Evolutionary conservation across 2,797 vertebrate genomes (phyloP).

Genomic region (Passerculus sandwichensis): DNA sequence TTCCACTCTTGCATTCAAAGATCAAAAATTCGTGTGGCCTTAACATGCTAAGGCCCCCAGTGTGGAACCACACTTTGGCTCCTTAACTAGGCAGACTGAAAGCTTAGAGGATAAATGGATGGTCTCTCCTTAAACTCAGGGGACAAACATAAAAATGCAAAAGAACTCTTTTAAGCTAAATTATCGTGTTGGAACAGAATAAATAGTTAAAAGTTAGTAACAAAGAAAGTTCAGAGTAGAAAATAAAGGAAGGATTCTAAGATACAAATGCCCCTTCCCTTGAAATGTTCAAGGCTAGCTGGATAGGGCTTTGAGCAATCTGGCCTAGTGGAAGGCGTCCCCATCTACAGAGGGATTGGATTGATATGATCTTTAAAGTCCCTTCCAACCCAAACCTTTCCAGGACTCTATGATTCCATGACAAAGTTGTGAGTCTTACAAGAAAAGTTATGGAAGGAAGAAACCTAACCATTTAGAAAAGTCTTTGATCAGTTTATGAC

Average conservation of each 20-base stretch:
- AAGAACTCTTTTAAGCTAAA: background rate
- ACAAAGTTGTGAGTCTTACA: background rate
- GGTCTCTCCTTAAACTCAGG: background rate
- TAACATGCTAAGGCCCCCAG: rapidly evolving
- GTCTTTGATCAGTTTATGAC: background rate
- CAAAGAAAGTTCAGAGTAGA: background rate
- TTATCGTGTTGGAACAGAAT: background rate
- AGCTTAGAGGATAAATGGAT: background rate
- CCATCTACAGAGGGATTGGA: background rate
- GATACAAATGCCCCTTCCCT: background rate
- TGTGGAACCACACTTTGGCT: background rate
- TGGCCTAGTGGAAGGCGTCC: background rate
- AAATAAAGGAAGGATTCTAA: background rate
- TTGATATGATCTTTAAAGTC: background rate
- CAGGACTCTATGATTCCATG: background rate
- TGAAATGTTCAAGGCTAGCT: background rate
- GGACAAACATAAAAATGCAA: background rate
- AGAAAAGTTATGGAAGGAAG: background rate
- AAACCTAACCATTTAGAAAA: background rate
- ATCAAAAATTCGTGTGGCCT: background rate
- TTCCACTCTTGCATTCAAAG: background rate
- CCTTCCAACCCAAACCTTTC: background rate
- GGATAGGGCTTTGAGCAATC: background rate
- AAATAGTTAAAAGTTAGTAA: background rate
- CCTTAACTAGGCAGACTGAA: background rate